These are phyloP conservation scores for Oreotragus oreotragus DNA, from an alignment of 2,113 vertebrate species.

Conservation along the genomic window DNA sequence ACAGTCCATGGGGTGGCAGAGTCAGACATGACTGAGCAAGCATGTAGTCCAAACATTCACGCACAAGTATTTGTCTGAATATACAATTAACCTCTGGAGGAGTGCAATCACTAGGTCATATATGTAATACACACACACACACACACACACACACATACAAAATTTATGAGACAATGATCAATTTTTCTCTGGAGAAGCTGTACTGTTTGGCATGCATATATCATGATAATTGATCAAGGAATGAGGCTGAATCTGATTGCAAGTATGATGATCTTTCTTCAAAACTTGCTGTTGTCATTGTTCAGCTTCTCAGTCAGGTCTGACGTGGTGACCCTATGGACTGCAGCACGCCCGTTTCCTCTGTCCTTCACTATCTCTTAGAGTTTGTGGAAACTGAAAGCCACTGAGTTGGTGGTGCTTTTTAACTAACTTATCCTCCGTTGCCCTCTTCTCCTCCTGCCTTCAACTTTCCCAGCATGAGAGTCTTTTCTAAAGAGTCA, in stretches of 20 bases:
- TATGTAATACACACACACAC: neutral
- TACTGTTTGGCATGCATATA: neutral
- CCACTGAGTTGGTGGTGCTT: neutral
- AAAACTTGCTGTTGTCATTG: neutral
- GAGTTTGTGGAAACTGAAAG: neutral
- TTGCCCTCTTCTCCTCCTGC: neutral
- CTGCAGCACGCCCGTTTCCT: fast-evolving
- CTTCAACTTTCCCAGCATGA: neutral
- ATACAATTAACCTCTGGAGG: neutral
- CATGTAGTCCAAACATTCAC: neutral
- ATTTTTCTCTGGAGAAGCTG: neutral
- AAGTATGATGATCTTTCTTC: neutral
- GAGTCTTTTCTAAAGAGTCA: neutral
- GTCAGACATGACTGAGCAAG: neutral
- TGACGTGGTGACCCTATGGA: fast-evolving
- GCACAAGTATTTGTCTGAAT: neutral
- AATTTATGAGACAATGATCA: neutral
- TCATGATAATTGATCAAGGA: fast-evolving
- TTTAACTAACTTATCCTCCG: neutral
- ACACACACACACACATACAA: neutral
- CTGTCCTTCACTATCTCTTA: neutral
- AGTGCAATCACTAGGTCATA: neutral
- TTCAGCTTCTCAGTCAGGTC: neutral
- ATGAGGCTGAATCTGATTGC: neutral
- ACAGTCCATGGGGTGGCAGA: neutral